Percentiles rank a stretch among this genome's conserved stretches.
Conservation (phyloP, 1,140 invertebrate genomes). For the Propsilocerus akamusi region DNA sequence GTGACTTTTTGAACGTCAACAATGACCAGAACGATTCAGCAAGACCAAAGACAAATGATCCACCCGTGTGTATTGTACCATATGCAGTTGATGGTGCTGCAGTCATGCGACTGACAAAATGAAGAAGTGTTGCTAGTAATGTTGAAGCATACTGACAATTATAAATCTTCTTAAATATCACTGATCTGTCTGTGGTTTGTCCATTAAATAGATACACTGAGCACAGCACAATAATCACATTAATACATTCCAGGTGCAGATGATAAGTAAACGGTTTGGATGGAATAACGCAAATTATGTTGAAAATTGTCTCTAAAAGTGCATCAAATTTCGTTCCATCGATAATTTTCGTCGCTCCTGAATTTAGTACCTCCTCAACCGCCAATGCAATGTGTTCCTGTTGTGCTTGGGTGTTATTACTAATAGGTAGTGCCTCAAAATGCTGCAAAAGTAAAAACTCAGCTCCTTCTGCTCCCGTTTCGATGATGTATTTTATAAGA, state of each 20-base stretch:
- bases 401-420: constrained; percentile 12
- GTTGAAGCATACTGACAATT: constrained; percentile 41
- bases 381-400: constrained; percentile 10
- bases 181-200: constrained; percentile 22
- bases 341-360: constrained; percentile 12
- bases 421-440: constrained; percentile 35
- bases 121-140: constrained; percentile 55
- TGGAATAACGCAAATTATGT: constrained; percentile 21
- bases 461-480: constrained; percentile 42
- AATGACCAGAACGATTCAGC: constrained; percentile 54
- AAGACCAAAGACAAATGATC: constrained; percentile 68
- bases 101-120: constrained; percentile 58
- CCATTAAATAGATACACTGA: constrained; percentile 76
- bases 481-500: constrained; percentile 76
- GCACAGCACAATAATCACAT: constrained; percentile 66
- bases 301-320: constrained; percentile 22
- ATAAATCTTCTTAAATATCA: constrained; percentile 41
- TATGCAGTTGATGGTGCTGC: constrained; percentile 49
- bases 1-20: constrained; percentile 28
- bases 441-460: constrained; percentile 58
- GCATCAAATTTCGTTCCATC: constrained; percentile 22
- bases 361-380: constrained; percentile 8
- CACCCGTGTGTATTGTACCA: constrained; percentile 36
- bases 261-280: constrained; percentile 73
- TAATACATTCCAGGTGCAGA: constrained; percentile 73